Base-by-base conservation (phyloP, 2,888 invertebrate species). In the Pyrochroa serraticornis region DNA sequence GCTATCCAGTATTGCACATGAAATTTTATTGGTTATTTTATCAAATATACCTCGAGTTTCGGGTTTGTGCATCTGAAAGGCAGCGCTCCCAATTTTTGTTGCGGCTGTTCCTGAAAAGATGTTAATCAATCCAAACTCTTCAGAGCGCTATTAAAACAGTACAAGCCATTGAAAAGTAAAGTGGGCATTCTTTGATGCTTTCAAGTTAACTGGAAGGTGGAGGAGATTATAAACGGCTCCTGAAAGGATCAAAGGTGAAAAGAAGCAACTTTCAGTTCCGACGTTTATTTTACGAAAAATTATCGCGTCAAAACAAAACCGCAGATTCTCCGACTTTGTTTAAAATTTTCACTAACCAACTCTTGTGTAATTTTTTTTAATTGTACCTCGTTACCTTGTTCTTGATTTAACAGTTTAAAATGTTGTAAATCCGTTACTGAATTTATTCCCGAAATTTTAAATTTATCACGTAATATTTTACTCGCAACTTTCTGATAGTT, bases 181-280 rank as follows among this genome's bases (percentile, higher is more conserved):
- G 38, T 48, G 45, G 46, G 39, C 46, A 50, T 56, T 35, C 45
- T 45, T 38, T 56, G 56, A 56, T 50, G 50, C 46, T 50, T 45
- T 44, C 22, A 38, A 10, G 45, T 38, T 12, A 22, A 36, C 14
- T 38, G 14, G 22, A 33, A 44, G 52, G 52, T 52, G 45, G 33
- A 44, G 42, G 49, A 39, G 52, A 52, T 52, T 52, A 52, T 52
- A 52, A 52, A 37, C 52, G 39, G 45, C 39, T 52, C 8, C 52
- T 37, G 44, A 52, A 52, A 52, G 52, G 52, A 52, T 52, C 52
- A 52, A 52, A 52, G 52, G 52, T 52, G 44, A 52, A 52, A 52
- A 37, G 38, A 44, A 37, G 44, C 52, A 52, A 44, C 44, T 44
- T 52, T 52, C 45, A 30, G 12, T 37, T 35, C 37, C 45, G 13